phyloP scores from a whole-genome alignment of 2,888 invertebrate species.

The Drosophila macrothrix region DNA sequence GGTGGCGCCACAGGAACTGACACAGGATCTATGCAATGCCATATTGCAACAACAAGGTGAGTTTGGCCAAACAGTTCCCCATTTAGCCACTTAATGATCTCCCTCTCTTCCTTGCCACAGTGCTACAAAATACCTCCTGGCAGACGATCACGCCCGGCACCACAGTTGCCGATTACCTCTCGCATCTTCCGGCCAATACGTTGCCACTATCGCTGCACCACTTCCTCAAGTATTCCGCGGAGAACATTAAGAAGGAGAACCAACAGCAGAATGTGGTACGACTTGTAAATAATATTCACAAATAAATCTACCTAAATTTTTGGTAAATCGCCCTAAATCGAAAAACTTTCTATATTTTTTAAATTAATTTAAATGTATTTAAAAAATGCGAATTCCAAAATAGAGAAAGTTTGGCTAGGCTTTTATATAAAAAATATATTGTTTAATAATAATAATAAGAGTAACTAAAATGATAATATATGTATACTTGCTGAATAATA shows the following conservation, averaged over 20 bases:
- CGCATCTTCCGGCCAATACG: slow-evolving; percentile 90
- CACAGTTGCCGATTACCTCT: slow-evolving; percentile 93
- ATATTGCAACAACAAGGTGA: slow-evolving; percentile 84
- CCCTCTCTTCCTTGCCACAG: slow-evolving; percentile 41
- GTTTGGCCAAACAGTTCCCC: not conserved
- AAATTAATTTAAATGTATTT: not conserved
- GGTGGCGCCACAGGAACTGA: slow-evolving; percentile 83
- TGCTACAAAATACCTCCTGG: slow-evolving; percentile 85
- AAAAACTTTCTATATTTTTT: no score
- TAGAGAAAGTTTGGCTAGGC: not conserved
- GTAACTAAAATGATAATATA: no score
- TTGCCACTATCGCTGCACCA: slow-evolving; percentile 92
- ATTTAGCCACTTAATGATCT: not conserved
- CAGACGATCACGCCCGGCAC: slow-evolving; percentile 88
- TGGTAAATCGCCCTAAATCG: not conserved
- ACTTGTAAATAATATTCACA: not conserved
- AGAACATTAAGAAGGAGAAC: slow-evolving; percentile 91
- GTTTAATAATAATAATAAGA: no score
- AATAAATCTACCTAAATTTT: not conserved
- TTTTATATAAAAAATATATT: no score
- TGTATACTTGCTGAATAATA: not conserved
- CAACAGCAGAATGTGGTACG: slow-evolving; percentile 85
- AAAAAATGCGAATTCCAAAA: not conserved
- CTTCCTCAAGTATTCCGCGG: slow-evolving; percentile 92
- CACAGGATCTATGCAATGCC: slow-evolving; percentile 85